These are phyloP conservation scores for Myopa tessellatipennis DNA, from an alignment of 2,888 invertebrate species.

Conservation along the genomic window DNA sequence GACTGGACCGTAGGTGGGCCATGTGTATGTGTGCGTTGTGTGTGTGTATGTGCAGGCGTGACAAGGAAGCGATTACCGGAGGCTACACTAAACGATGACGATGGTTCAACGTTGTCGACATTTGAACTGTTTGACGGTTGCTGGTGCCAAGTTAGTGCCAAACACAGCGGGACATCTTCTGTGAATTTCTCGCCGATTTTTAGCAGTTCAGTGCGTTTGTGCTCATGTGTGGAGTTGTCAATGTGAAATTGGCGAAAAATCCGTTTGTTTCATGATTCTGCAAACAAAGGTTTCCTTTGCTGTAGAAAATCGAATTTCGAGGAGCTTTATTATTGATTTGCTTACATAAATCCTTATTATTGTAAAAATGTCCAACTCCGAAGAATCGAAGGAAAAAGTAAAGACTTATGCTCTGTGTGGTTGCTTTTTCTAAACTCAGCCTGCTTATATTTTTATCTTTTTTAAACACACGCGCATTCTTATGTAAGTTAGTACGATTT, in stretches of 20 bases:
- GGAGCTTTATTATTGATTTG: no score
- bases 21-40: background rate
- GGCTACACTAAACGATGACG: slow-evolving; percentile 60
- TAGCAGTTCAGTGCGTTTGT: background rate
- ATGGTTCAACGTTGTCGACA: slow-evolving; percentile 17
- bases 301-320: no score
- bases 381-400: no score
- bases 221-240: no score
- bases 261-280: background rate
- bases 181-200: slow-evolving; percentile 9
- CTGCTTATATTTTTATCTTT: no score
- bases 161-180: slow-evolving; percentile 54
- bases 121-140: slow-evolving; percentile 20
- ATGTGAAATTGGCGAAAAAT: background rate
- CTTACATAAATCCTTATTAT: no score
- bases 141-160: slow-evolving; percentile 38
- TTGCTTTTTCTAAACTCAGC: no score
- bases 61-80: slow-evolving; percentile 50
- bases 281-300: background rate
- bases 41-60: slow-evolving; percentile 8
- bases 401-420: no score
- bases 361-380: no score
- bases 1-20: slow-evolving; percentile 29
- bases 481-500: no score
- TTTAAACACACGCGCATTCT: no score